Percentiles rank a stretch among this genome's conserved stretches.
Conservation (phyloP, 2,113 vertebrate genomes). For the Lota lota region DNA sequence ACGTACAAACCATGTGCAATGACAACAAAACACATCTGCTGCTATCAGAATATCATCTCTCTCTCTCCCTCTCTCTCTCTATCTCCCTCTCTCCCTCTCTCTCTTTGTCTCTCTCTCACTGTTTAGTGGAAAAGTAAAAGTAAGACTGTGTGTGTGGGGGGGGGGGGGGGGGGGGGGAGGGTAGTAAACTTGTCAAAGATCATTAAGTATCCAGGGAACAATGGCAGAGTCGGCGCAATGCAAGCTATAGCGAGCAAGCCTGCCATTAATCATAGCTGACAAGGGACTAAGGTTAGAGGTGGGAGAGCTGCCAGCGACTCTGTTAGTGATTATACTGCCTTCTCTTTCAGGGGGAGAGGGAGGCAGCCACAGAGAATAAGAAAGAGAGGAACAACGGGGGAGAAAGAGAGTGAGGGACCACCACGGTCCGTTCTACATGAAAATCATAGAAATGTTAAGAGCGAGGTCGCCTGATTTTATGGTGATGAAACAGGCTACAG, state of each 20-base stretch:
- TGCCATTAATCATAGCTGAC: conserved; percentile 66
- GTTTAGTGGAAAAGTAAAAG: conserved; percentile 9
- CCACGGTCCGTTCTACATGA: background rate
- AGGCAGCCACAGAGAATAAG: background rate
- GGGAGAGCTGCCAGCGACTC: conserved; percentile 43
- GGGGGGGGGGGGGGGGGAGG: background rate
- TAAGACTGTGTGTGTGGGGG: too few species aligned
- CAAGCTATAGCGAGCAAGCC: conserved; percentile 42
- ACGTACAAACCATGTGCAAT: too few species aligned
- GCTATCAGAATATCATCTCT: too few species aligned
- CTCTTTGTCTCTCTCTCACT: too few species aligned
- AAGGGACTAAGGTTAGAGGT: conserved; percentile 51
- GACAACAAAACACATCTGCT: too few species aligned
- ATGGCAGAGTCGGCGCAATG: conserved; percentile 33
- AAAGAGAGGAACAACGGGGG: conserved; percentile 2
- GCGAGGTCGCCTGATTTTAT: too few species aligned
- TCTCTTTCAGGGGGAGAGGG: conserved; percentile 4
- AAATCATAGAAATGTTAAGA: too few species aligned
- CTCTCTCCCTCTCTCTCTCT: too few species aligned
- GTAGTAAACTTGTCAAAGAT: conserved; percentile 48
- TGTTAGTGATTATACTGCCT: conserved; percentile 43
- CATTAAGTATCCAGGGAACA: conserved; percentile 52
- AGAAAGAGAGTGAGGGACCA: background rate
- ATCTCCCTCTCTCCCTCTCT: too few species aligned
- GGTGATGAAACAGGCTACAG: too few species aligned